These are phyloP conservation scores for Pelagia noctiluca DNA, from an alignment of 30 jellyfish, hydroid and myxozoan species.

Conservation along the genomic window DNA sequence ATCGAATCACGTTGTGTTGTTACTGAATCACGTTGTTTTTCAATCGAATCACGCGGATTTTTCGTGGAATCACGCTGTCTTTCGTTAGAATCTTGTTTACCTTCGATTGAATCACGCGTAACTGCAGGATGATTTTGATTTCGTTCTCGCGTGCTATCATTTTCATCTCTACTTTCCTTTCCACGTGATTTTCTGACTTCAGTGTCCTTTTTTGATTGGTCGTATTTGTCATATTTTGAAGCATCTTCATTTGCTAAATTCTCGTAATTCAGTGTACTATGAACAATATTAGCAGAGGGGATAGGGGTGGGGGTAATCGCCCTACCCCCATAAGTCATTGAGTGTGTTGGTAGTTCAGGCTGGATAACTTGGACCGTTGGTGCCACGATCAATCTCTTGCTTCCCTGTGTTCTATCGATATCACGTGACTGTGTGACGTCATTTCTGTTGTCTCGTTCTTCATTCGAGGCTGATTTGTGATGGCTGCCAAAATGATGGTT, in stretches of 20 bases:
- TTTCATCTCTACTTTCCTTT: background rate
- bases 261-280: slow-evolving; percentile 47
- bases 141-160: background rate
- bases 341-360: slow-evolving; percentile 31
- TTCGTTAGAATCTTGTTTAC: too few relatives aligned
- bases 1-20: too few relatives aligned
- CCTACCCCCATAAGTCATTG: slow-evolving; percentile 8
- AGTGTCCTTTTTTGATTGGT: background rate
- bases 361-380: slow-evolving; percentile 63
- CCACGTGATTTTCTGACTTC: background rate
- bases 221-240: background rate
- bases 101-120: background rate
- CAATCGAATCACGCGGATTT: too few relatives aligned
- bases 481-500: too few relatives aligned
- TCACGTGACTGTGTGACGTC: too few relatives aligned
- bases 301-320: slow-evolving; percentile 57
- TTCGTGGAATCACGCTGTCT: too few relatives aligned
- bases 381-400: too few relatives aligned
- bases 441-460: too few relatives aligned
- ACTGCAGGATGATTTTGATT: background rate
- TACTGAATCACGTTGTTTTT: too few relatives aligned
- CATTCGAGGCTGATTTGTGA: too few relatives aligned
- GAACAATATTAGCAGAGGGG: slow-evolving; percentile 68
- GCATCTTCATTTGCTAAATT: slow-evolving; percentile 44
- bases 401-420: too few relatives aligned